These are phyloP conservation scores for Hippolais icterina DNA, from an alignment of 2,113 vertebrate genomes.

Conservation along the genomic window DNA sequence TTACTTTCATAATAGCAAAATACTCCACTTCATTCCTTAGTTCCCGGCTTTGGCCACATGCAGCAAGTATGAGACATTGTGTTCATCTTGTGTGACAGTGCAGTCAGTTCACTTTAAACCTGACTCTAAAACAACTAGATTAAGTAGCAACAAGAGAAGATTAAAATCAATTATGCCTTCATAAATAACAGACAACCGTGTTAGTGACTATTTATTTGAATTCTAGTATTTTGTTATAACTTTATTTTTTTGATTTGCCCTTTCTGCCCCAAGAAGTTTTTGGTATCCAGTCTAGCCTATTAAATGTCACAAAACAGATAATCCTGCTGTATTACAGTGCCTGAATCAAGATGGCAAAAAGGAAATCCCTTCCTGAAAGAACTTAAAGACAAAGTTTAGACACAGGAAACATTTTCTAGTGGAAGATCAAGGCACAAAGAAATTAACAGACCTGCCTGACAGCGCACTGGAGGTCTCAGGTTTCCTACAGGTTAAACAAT, in stretches of 20 bases:
- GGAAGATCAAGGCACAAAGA: neutral
- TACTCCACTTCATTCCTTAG: neutral
- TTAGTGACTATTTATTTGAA: neutral
- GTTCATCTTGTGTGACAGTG: neutral
- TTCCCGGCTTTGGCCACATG: neutral
- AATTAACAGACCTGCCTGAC: neutral
- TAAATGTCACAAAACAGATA: neutral
- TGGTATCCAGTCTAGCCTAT: neutral
- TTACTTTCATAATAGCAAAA: neutral
- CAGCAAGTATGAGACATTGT: neutral
- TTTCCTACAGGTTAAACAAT: neutral
- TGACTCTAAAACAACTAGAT: neutral
- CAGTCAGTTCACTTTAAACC: neutral
- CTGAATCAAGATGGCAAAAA: neutral
- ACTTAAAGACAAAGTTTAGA: neutral
- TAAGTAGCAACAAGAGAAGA: neutral
- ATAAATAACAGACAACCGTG: neutral
- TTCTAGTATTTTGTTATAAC: neutral
- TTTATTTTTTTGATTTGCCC: neutral
- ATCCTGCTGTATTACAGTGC: neutral
- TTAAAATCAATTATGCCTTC: neutral
- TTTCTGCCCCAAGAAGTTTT: neutral
- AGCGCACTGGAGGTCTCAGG: neutral
- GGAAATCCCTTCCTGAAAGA: neutral
- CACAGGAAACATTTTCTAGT: neutral